Evolutionary conservation across 2,888 invertebrate species (phyloP).

Genomic region (Apotomis turbidana): DNA sequence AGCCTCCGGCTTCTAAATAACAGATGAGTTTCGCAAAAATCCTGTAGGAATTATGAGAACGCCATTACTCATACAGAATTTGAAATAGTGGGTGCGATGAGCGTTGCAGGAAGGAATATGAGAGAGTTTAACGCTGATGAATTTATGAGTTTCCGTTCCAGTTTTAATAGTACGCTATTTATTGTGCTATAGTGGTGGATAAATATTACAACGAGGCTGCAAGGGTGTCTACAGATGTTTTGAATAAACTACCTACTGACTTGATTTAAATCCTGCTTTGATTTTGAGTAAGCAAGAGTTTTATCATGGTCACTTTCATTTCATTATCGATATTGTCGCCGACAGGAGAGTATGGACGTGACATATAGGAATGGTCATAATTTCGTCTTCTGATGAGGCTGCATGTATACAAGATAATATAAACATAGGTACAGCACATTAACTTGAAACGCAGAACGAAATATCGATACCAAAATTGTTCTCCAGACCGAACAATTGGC

Average conservation of each 20-base stretch:
- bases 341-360: too few relatives aligned
- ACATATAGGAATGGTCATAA: too few relatives aligned
- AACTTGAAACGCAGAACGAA: neutral
- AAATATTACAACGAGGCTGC: neutral
- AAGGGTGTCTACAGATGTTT: neutral
- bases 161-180: conserved; percentile 28
- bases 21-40: conserved; percentile 70
- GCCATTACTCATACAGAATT: conserved; percentile 69
- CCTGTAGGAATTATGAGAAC: conserved; percentile 69
- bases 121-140: conserved; percentile 40
- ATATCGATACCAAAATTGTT: conserved; percentile 8
- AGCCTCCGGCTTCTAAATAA: conserved; percentile 70
- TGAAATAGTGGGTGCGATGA: conserved; percentile 62
- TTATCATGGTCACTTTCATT: too few relatives aligned
- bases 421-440: too few relatives aligned
- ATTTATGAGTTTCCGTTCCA: conserved; percentile 29
- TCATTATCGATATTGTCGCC: too few relatives aligned
- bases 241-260: neutral
- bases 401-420: too few relatives aligned
- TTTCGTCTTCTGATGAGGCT: too few relatives aligned
- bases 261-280: too few relatives aligned
- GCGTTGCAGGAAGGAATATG: conserved; percentile 54
- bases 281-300: too few relatives aligned
- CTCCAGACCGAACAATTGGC: conserved; percentile 16
- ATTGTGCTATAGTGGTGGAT: conserved; percentile 8